Percentiles rank a stretch among this genome's conserved stretches.
phyloP scores from a whole-genome alignment of 2,113 vertebrate species.

The Leucopternis melanops region DNA sequence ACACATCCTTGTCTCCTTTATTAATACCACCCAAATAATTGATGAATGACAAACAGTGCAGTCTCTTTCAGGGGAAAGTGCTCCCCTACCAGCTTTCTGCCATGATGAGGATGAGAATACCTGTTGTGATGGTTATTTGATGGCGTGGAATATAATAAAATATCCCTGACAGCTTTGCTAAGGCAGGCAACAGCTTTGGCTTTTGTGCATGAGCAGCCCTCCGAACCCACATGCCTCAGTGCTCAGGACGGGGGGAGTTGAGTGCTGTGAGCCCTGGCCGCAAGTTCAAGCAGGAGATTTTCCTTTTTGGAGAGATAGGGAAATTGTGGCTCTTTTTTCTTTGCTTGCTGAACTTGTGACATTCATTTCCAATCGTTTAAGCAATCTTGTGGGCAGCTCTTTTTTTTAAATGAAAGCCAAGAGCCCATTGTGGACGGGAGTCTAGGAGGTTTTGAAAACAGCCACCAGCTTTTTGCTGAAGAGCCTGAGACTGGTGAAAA shows the following conservation, averaged over 20 bases:
- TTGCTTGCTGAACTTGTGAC: background rate
- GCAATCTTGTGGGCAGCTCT: background rate
- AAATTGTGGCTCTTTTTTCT: background rate
- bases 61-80: background rate
- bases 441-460: background rate
- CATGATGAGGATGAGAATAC: background rate
- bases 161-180: background rate
- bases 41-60: background rate
- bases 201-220: background rate
- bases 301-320: background rate
- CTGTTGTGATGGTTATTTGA: conserved; percentile 11
- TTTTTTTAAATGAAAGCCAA: background rate
- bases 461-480: background rate
- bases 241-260: background rate
- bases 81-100: background rate
- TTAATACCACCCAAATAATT: background rate
- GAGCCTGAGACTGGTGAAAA: background rate
- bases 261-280: accelerated
- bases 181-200: conserved; percentile 14
- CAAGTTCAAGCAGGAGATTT: background rate
- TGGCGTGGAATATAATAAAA: background rate
- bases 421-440: background rate
- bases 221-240: background rate
- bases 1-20: background rate
- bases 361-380: background rate